These are phyloP conservation scores for Conger conger DNA, from an alignment of 2,113 vertebrate species.

Conservation along the genomic window DNA sequence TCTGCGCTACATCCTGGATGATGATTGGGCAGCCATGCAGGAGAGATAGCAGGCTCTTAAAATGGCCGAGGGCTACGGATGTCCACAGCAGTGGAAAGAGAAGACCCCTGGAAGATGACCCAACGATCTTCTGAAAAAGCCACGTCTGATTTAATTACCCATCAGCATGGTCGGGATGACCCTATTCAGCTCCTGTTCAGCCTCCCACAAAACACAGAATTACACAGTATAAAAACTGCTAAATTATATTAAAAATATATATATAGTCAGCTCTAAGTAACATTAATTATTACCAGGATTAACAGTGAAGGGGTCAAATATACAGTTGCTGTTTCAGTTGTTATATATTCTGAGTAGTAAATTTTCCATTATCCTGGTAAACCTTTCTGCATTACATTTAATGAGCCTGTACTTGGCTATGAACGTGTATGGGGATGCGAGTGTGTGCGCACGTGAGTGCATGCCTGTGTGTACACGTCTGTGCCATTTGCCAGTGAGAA, in stretches of 20 bases:
- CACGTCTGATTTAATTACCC: not conserved
- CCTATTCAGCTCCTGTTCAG: not conserved
- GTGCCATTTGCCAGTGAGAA: not conserved
- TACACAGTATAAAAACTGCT: not conserved
- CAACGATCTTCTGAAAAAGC: not conserved
- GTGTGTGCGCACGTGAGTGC: not conserved
- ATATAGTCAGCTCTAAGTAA: no score
- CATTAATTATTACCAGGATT: not conserved
- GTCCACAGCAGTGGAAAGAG: no score
- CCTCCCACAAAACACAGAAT: not conserved
- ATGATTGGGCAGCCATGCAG: no score
- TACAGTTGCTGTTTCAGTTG: no score
- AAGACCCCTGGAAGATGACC: not conserved
- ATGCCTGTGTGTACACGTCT: not conserved
- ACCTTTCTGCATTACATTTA: no score
- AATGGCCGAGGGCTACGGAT: no score
- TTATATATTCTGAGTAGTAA: no score
- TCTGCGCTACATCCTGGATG: no score
- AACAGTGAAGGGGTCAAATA: not conserved
- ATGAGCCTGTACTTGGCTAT: no score
- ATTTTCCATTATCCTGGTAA: no score
- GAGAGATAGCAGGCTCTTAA: no score
- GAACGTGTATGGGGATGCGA: not conserved
- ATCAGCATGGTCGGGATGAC: not conserved
- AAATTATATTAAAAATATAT: not conserved